A percentile compares a stretch with the other conserved stretches of the same genome.
Conservation (phyloP, 1,140 invertebrate species). For the Geopemphigus sp. region DNA sequence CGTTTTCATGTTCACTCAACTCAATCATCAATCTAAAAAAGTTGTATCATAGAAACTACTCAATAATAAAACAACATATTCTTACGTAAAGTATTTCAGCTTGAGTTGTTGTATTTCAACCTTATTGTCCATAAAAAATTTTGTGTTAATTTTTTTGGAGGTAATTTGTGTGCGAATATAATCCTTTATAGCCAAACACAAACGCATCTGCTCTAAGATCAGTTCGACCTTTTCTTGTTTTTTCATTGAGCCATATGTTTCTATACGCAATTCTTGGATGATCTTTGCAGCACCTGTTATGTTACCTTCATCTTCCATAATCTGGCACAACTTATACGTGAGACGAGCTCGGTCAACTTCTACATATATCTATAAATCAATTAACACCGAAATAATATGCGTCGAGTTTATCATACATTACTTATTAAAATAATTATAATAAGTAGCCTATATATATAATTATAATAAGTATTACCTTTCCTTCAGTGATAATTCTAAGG, state of each 20-base stretch:
- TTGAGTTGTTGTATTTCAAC: constrained; percentile 69
- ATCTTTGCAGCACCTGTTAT: constrained; percentile 86
- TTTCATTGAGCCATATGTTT: constrained; percentile 99
- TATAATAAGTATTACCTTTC: constrained; percentile 68
- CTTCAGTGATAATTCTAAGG: constrained; percentile 90
- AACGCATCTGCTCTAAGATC: constrained; percentile 97
- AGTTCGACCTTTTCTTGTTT: constrained; percentile 93
- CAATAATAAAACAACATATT: constrained; percentile 43
- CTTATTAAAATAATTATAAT: no score
- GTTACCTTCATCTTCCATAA: constrained; percentile 90
- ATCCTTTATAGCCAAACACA: constrained; percentile 94
- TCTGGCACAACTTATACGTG: constrained; percentile 89
- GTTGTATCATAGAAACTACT: constrained; percentile 23
- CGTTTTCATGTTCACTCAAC: constrained; percentile 90
- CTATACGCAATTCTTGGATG: constrained; percentile 96
- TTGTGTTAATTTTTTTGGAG: constrained; percentile 96
- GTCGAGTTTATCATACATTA: no score
- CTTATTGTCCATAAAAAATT: constrained; percentile 92
- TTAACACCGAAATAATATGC: no score
- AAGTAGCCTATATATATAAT: no score
- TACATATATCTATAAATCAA: constrained; percentile 94
- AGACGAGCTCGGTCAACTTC: constrained; percentile 97
- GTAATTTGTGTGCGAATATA: constrained; percentile 98
- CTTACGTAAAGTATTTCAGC: constrained; percentile 83
- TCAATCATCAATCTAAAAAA: constrained; percentile 87